Conservation (phyloP, 2,113 vertebrate genomes). For the Leucopsar rothschildi region DNA sequence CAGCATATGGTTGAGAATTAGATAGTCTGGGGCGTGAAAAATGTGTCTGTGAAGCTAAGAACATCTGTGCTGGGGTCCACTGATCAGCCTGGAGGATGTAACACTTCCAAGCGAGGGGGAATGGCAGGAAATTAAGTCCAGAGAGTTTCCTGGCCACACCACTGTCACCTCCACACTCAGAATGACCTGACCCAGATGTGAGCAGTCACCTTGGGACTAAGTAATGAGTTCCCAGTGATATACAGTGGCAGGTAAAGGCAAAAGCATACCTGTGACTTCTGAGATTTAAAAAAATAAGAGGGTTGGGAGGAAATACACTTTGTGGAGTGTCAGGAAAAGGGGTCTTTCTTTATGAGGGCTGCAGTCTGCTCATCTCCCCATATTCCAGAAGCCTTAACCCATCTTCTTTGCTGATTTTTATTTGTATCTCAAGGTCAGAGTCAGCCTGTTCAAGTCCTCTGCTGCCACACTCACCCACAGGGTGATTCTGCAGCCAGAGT, state of each 20-base stretch:
- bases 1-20: neutral
- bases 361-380: neutral
- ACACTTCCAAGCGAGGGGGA: neutral
- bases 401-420: neutral
- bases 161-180: neutral
- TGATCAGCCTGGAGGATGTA: neutral
- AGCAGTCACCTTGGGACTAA: neutral
- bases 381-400: neutral
- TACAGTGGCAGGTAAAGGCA: neutral
- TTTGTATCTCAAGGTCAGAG: neutral
- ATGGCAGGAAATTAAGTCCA: conserved; percentile 20
- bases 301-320: neutral
- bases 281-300: neutral
- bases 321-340: neutral
- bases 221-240: neutral
- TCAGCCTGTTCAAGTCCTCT: neutral
- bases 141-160: neutral
- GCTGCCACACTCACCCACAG: neutral
- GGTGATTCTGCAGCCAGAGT: neutral
- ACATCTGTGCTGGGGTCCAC: neutral
- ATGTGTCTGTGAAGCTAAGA: neutral
- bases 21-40: neutral
- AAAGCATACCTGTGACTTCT: neutral
- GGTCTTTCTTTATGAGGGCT: neutral
- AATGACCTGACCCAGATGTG: neutral